Evolutionary conservation across 2,113 vertebrate genomes (phyloP).

Genomic region (Suncus etruscus): DNA sequence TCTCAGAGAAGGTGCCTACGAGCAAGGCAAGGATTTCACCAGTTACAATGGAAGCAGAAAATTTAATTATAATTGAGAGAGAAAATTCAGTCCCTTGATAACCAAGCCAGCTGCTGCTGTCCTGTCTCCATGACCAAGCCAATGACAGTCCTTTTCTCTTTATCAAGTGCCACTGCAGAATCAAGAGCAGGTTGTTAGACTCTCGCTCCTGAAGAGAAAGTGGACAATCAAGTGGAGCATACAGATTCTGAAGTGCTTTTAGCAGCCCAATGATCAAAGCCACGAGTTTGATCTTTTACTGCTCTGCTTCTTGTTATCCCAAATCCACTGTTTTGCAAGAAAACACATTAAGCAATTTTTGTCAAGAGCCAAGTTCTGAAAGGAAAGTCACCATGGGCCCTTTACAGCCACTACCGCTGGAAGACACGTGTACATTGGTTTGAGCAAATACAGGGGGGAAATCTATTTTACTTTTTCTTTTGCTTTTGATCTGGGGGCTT

Average conservation of each 20-base stretch:
- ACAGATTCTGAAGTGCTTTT: constrained; percentile 43
- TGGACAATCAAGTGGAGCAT: constrained; percentile 14
- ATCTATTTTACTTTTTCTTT: too few species aligned
- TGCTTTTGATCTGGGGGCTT: too few species aligned
- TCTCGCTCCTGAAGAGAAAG: constrained; percentile 44
- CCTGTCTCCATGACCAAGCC: neutral
- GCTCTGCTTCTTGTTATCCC: constrained; percentile 3
- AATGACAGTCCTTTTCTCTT: neutral
- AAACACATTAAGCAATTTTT: constrained; percentile 61
- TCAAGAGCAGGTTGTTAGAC: constrained; percentile 45
- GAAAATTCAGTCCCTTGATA: neutral
- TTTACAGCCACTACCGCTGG: constrained; percentile 31
- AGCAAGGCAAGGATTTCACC: neutral
- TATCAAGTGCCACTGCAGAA: constrained; percentile 13
- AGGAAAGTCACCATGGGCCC: constrained; percentile 63
- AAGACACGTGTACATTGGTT: constrained; percentile 3
- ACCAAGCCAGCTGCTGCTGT: neutral
- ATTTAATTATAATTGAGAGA: neutral
- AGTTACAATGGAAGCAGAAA: neutral
- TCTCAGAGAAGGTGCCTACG: neutral
- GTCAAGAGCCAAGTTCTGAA: constrained; percentile 41
- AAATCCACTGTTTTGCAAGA: constrained; percentile 57
- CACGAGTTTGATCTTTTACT: neutral
- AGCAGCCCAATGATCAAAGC: constrained; percentile 24
- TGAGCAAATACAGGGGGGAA: constrained; percentile 1